Evolutionary conservation across 2,888 invertebrate species (phyloP).

Genomic region (Zhengitettix transpicula): DNA sequence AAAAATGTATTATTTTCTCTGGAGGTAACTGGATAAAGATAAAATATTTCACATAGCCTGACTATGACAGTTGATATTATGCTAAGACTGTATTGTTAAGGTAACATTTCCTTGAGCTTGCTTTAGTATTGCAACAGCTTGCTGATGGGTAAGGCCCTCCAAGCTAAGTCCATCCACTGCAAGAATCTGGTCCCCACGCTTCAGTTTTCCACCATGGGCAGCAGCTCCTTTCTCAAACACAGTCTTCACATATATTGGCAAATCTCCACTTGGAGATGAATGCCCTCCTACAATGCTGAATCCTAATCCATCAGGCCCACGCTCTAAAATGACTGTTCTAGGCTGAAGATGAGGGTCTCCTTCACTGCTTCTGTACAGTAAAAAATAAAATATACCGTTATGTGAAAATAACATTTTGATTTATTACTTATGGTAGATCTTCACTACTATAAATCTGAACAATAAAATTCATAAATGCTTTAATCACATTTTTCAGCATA

Average conservation of each 20-base stretch:
- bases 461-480: no score
- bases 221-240: slow-evolving; percentile 26
- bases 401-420: no score
- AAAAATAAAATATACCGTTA: neutral
- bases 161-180: slow-evolving; percentile 25
- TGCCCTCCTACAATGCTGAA: slow-evolving; percentile 36
- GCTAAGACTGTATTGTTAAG: slow-evolving; percentile 17
- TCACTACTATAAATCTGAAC: no score
- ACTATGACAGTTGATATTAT: neutral
- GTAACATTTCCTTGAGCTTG: slow-evolving; percentile 31
- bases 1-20: no score
- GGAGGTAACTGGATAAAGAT: no score
- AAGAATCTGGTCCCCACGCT: slow-evolving; percentile 27
- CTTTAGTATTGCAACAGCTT: slow-evolving; percentile 28
- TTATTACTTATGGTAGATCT: no score
- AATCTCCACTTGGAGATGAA: slow-evolving; percentile 32
- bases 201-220: slow-evolving; percentile 22
- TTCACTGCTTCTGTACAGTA: slow-evolving; percentile 3
- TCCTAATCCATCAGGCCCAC: slow-evolving; percentile 34
- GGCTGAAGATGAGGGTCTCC: slow-evolving; percentile 3
- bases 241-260: slow-evolving; percentile 34
- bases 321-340: slow-evolving; percentile 21
- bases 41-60: no score
- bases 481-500: no score
- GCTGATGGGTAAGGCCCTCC: slow-evolving; percentile 26